Evolutionary conservation across 1,140 invertebrate genomes (phyloP), one percentile per base, ranked within the genome.

Genomic region (Cyrtorhinus lividipennis): DNA sequence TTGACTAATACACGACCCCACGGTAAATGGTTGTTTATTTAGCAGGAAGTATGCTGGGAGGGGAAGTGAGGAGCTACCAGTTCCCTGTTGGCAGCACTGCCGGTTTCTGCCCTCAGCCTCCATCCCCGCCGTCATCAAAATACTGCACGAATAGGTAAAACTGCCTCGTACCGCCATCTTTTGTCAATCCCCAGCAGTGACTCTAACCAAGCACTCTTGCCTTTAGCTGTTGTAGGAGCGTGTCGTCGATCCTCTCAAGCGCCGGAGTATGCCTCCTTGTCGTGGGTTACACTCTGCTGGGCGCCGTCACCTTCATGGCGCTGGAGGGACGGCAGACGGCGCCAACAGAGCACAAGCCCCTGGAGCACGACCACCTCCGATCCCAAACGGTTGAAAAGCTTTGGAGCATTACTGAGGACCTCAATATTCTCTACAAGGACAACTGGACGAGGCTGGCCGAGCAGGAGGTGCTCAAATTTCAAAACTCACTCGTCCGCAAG

Each of bases 361-460:
- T 27, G 2, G 64, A 63, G 5, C 61, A 66, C 46, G 66, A 70
- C 26, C 61, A 64, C 53, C 67, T 80, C 45, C 71, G 79, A 18
- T 70, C 75, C 0, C 73, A 76, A 67, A 89, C 87, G 0, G 87
- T 91, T 0, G 86, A 87, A 71, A 81, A 83, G 20, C 76, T 95
- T 25, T 96, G 93, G 93, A 88, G 88, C 56, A 92, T 95, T 66
- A 95, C 93, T 0, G 89, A 94, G 73, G 86, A 90, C 71, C 79
- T 96, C 15, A 95, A 95, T 71, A 92, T 95, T 66, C 76, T 96
- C 13, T 94, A 95, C 73, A 88, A 90, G 68, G 89, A 93, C 67
- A 95, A 96, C 73, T 96, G 92, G 92, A 95, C 92, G 1, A 80
- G 85, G 63, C 69, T 92, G 64, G 84, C 88, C 22, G 81, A 87